Conservation (phyloP, 1,140 invertebrate species). For the Physella acuta region DNA sequence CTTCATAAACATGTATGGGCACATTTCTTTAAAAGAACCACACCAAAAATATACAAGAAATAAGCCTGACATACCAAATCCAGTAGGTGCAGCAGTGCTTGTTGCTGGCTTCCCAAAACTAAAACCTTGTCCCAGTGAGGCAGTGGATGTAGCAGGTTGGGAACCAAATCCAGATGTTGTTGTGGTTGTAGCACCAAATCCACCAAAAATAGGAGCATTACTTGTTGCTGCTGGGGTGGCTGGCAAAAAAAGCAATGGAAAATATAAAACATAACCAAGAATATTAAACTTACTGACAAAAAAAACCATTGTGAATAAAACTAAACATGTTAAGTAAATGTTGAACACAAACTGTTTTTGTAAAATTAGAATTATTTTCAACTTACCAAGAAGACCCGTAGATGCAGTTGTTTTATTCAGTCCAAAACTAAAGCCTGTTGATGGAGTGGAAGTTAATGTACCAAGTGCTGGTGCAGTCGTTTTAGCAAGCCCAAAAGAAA, state of each 20-base stretch:
- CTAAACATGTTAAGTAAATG: too few species aligned
- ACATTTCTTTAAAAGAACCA: too few species aligned
- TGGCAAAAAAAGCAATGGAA: not conserved
- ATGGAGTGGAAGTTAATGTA: slow-evolving; percentile 12
- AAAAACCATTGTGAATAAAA: not conserved
- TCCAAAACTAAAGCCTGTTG: slow-evolving; percentile 34
- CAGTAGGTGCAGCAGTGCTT: slow-evolving; percentile 38
- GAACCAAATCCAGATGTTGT: slow-evolving; percentile 22
- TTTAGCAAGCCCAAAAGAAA: slow-evolving; percentile 6
- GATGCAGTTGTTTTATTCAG: slow-evolving; percentile 12
- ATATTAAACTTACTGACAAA: not conserved
- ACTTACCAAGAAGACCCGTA: slow-evolving; percentile 13
- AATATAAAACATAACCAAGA: not conserved
- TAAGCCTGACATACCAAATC: too few species aligned
- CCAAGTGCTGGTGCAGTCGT: not conserved
- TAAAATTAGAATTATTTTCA: too few species aligned
- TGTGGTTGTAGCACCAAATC: slow-evolving; percentile 15
- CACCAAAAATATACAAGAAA: too few species aligned
- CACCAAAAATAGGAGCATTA: not conserved
- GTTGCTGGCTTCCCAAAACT: slow-evolving; percentile 28
- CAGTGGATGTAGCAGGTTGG: slow-evolving; percentile 12
- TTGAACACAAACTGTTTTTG: too few species aligned
- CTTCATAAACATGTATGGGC: too few species aligned
- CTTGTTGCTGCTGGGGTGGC: not conserved
- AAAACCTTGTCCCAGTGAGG: slow-evolving; percentile 17